phyloP scores from a whole-genome alignment of 2,888 invertebrate species.

The Ophraella communa region DNA sequence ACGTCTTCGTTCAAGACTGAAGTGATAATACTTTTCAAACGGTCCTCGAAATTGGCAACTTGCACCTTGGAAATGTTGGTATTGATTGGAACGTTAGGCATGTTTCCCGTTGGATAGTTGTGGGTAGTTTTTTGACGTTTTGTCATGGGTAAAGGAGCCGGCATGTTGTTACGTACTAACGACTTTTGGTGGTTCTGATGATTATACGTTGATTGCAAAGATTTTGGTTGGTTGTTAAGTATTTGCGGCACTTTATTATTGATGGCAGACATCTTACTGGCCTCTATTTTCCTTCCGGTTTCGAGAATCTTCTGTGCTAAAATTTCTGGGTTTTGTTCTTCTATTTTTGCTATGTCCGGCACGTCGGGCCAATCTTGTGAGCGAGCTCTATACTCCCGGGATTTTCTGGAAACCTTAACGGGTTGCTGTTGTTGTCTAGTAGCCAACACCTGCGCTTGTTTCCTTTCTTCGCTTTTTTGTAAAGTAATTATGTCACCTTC shows the following conservation, averaged over 20 bases:
- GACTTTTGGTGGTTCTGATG: slow-evolving; percentile 42
- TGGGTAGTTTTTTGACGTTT: slow-evolving; percentile 54
- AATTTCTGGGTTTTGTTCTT: slow-evolving; percentile 90
- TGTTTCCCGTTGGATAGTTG: slow-evolving; percentile 33
- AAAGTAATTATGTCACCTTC: slow-evolving; percentile 79
- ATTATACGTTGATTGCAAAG: slow-evolving; percentile 12
- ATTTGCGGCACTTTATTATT: slow-evolving; percentile 39
- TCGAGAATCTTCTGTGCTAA: slow-evolving; percentile 89
- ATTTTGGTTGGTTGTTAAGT: slow-evolving; percentile 29
- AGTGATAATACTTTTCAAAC: slow-evolving; percentile 85
- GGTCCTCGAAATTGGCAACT: slow-evolving; percentile 88
- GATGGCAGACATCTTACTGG: slow-evolving; percentile 68
- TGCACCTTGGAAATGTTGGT: slow-evolving; percentile 58
- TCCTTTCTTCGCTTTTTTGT: slow-evolving; percentile 73
- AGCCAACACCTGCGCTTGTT: slow-evolving; percentile 55
- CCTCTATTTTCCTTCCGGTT: slow-evolving; percentile 88
- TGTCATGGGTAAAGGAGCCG: slow-evolving; percentile 52
- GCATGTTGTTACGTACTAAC: slow-evolving; percentile 53
- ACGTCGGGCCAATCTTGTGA: slow-evolving; percentile 93
- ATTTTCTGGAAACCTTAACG: slow-evolving; percentile 64
- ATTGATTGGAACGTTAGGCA: slow-evolving; percentile 25
- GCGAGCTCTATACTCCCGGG: slow-evolving; percentile 76
- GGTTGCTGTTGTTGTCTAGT: slow-evolving; percentile 51
- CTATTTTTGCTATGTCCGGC: slow-evolving; percentile 87
- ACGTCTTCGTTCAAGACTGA: slow-evolving; percentile 87